A percentile compares a stretch with the other conserved stretches of the same genome.
phyloP scores from a whole-genome alignment of 2,888 invertebrate genomes.

The Hydropsyche betteni region DNA sequence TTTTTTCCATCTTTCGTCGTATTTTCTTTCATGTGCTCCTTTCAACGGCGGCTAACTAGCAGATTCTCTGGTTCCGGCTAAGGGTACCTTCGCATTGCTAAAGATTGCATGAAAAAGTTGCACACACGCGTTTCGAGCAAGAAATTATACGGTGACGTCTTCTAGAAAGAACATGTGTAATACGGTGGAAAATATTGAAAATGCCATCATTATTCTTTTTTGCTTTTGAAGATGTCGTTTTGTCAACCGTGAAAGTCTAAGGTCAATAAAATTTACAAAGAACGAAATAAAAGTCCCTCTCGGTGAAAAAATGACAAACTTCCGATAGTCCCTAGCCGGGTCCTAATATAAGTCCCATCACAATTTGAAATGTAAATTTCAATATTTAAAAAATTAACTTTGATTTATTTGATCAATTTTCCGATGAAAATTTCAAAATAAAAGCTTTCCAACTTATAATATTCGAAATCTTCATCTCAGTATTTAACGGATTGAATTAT shows the following conservation, averaged over 20 bases:
- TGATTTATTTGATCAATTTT: too few species aligned
- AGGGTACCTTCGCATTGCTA: background rate
- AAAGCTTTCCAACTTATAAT: too few species aligned
- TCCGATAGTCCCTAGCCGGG: too few species aligned
- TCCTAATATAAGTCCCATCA: too few species aligned
- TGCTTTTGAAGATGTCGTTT: background rate
- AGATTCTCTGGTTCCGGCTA: slow-evolving; percentile 1
- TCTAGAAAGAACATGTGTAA: slow-evolving; percentile 1
- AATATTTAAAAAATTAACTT: too few species aligned
- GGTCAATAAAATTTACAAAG: slow-evolving; percentile 2
- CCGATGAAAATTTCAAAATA: too few species aligned
- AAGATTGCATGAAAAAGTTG: slow-evolving; percentile 24
- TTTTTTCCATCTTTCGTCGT: background rate
- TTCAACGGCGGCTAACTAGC: slow-evolving; percentile 12
- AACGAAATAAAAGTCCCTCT: background rate
- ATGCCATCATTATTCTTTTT: slow-evolving; percentile 10
- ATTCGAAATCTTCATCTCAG: too few species aligned
- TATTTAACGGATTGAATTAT: too few species aligned
- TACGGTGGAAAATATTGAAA: slow-evolving; percentile 12
- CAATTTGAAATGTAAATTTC: too few species aligned
- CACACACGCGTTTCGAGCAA: slow-evolving; percentile 9
- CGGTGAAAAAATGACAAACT: background rate
- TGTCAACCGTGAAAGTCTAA: background rate
- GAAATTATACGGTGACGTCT: background rate
- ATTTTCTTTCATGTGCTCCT: slow-evolving; percentile 14